A percentile compares a stretch with the other conserved stretches of the same genome.
These are phyloP conservation scores for Eurosta solidaginis DNA, from an alignment of 1,140 invertebrate genomes.

Conservation along the genomic window DNA sequence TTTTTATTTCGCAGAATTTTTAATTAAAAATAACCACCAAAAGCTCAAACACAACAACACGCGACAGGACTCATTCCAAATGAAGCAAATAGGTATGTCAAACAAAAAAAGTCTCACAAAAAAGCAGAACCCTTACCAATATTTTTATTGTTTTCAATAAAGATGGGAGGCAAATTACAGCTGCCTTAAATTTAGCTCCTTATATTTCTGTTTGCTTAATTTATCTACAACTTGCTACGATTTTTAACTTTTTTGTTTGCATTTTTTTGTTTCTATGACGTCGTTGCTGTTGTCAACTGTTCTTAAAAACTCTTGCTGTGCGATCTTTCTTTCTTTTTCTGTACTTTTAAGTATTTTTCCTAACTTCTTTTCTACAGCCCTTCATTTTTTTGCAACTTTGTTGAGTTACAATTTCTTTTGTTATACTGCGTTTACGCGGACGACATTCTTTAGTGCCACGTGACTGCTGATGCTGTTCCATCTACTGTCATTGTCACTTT, in stretches of 20 bases:
- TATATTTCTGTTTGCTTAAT: background rate
- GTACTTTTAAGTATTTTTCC: background rate
- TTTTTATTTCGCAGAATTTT: background rate
- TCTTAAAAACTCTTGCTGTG: background rate
- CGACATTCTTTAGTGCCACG: slow-evolving; percentile 3
- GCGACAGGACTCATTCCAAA: background rate
- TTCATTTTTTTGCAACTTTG: background rate
- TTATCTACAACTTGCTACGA: background rate
- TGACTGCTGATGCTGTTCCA: background rate
- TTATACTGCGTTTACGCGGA: no score
- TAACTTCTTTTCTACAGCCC: background rate
- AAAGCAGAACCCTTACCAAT: background rate
- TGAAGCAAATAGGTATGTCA: background rate
- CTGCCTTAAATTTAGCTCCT: background rate
- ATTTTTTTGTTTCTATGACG: background rate
- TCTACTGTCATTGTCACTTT: background rate
- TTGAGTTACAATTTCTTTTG: background rate
- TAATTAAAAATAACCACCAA: background rate
- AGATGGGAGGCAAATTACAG: background rate
- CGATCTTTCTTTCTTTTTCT: background rate
- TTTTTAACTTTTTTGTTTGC: background rate
- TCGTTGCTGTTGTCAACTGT: background rate
- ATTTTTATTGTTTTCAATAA: background rate
- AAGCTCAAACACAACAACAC: no score
- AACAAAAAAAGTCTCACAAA: background rate